Conservation (phyloP, 2,888 invertebrate genomes). For the Emmelina monodactyla region DNA sequence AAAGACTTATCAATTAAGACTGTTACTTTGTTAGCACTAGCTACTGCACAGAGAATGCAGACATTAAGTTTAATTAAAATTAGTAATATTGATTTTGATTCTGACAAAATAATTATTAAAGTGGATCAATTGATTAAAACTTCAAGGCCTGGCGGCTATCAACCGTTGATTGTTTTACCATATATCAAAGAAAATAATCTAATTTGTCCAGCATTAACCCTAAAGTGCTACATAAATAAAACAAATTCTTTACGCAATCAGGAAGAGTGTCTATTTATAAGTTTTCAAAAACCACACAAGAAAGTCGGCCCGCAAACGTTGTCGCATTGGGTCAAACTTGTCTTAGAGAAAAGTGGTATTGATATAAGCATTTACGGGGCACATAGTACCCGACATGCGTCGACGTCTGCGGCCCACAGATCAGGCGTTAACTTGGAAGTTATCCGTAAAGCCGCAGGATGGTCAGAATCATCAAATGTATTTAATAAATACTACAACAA, state of each 20-base stretch:
- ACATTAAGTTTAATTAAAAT: slow-evolving; percentile 16
- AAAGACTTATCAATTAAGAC: slow-evolving; percentile 13
- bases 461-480: slow-evolving; percentile 12
- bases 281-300: slow-evolving; percentile 3
- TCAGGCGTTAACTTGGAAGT: slow-evolving; percentile 15
- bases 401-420: slow-evolving; percentile 17
- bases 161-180: slow-evolving; percentile 2
- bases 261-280: not conserved
- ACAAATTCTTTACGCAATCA: not conserved
- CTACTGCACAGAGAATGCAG: slow-evolving; percentile 14
- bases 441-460: slow-evolving; percentile 16
- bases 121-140: slow-evolving; percentile 4
- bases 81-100: slow-evolving; percentile 7
- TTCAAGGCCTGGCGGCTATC: not conserved
- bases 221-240: slow-evolving; percentile 1
- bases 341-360: slow-evolving; percentile 11
- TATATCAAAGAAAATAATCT: not conserved
- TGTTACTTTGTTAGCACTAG: slow-evolving; percentile 16
- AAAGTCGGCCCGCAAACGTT: slow-evolving; percentile 3
- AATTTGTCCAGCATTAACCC: slow-evolving; percentile 1
- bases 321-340: slow-evolving; percentile 2
- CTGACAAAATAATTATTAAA: slow-evolving; percentile 1
- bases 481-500: slow-evolving; percentile 8
- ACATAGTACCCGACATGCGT: slow-evolving; percentile 18
- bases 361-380: slow-evolving; percentile 10